These are phyloP conservation scores for Zosterops hypoxanthus DNA, from an alignment of 2,113 vertebrate genomes.

Conservation along the genomic window DNA sequence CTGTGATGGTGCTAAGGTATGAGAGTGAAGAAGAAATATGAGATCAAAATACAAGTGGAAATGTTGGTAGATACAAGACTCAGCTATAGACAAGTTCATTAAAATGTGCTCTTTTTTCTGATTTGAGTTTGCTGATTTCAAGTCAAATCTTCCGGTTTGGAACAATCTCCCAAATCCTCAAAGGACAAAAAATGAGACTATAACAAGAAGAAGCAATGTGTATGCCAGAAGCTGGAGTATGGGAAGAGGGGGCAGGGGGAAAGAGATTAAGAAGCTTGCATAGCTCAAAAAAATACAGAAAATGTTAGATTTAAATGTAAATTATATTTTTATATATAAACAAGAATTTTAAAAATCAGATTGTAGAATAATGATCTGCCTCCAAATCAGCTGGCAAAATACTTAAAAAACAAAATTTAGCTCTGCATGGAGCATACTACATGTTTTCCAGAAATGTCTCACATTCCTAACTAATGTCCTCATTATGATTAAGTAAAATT, in stretches of 20 bases:
- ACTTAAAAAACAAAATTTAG: background rate
- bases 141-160: background rate
- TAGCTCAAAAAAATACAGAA: background rate
- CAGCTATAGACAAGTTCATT: background rate
- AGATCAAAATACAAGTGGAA: background rate
- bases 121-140: background rate
- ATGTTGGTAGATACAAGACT: background rate
- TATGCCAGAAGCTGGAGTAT: background rate
- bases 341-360: background rate
- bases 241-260: accelerated
- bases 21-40: background rate
- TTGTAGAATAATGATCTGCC: background rate
- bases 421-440: background rate
- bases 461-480: background rate
- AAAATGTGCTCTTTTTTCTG: background rate
- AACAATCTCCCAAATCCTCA: background rate
- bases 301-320: background rate
- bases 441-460: background rate
- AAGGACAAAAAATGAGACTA: background rate
- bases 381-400: background rate
- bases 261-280: background rate
- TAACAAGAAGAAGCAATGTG: background rate
- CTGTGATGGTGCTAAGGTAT: background rate
- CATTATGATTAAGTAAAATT: constrained; percentile 59
- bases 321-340: background rate